Evolutionary conservation across 2,888 invertebrate genomes (phyloP).

Genomic region (Altica lythri): DNA sequence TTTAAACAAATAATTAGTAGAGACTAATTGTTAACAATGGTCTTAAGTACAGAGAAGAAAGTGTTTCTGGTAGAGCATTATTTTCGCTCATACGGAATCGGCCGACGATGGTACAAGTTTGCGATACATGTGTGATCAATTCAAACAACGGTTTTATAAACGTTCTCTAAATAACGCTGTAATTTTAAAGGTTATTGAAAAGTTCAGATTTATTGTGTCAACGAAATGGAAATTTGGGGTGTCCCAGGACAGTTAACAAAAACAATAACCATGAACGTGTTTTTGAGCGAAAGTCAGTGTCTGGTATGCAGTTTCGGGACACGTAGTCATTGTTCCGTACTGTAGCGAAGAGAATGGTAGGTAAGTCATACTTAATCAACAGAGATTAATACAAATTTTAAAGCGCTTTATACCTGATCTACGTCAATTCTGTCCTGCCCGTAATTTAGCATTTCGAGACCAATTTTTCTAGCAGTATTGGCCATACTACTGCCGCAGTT

Average conservation of each 20-base stretch:
- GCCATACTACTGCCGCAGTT: too few relatives aligned
- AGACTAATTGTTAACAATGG: background rate
- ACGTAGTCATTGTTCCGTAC: too few relatives aligned
- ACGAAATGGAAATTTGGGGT: background rate
- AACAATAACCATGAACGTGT: constrained; percentile 9
- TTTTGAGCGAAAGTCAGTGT: constrained; percentile 8
- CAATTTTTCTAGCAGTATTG: too few relatives aligned
- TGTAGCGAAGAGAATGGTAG: too few relatives aligned
- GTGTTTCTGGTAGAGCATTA: constrained; percentile 6
- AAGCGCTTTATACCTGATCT: too few relatives aligned
- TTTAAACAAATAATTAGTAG: constrained; percentile 3
- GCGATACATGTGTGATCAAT: constrained; percentile 1
- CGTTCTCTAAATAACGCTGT: constrained; percentile 2
- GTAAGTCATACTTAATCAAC: too few relatives aligned
- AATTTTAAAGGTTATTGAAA: background rate
- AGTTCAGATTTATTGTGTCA: constrained; percentile 6
- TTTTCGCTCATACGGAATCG: constrained; percentile 4
- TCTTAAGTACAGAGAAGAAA: background rate
- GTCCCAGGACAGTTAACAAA: constrained; percentile 4
- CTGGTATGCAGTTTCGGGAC: too few relatives aligned
- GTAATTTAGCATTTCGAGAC: too few relatives aligned
- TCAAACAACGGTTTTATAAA: background rate
- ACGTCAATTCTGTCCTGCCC: too few relatives aligned
- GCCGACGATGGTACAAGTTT: background rate
- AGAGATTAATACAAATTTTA: too few relatives aligned